Conservation (phyloP, 2,888 invertebrate genomes). For the Agrochola lota region DNA sequence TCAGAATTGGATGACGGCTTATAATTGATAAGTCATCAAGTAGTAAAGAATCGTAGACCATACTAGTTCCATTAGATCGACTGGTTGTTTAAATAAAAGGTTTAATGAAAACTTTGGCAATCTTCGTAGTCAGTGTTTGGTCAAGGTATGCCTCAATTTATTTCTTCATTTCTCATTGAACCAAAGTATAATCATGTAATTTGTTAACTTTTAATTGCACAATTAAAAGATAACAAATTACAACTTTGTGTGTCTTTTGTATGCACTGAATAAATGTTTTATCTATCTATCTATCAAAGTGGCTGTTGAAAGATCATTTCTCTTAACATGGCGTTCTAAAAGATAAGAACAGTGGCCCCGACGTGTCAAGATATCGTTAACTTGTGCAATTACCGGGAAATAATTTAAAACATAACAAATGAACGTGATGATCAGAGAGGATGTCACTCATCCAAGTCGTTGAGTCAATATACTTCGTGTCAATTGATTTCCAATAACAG, state of each 20-base stretch:
- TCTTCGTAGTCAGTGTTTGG: neutral
- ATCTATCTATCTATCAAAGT: no score
- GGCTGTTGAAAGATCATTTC: slow-evolving; percentile 24
- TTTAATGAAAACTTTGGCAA: neutral
- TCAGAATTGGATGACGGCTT: neutral
- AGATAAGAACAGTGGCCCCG: slow-evolving; percentile 38
- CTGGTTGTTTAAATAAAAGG: neutral
- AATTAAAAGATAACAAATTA: no score
- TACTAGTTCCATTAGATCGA: neutral
- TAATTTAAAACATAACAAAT: slow-evolving; percentile 57
- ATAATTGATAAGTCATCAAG: neutral
- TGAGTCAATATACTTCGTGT: slow-evolving; percentile 81
- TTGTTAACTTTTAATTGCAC: no score
- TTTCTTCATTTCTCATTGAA: slow-evolving; percentile 9
- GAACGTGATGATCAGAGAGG: slow-evolving; percentile 62
- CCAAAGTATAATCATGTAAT: no score
- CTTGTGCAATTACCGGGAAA: slow-evolving; percentile 52
- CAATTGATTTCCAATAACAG: slow-evolving; percentile 90
- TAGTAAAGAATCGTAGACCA: neutral
- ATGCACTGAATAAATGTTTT: no score
- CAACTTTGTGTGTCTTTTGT: no score
- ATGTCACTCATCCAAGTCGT: slow-evolving; percentile 79
- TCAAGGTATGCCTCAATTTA: neutral
- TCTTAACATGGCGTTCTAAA: slow-evolving; percentile 27
- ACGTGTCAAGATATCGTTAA: slow-evolving; percentile 52